Evolutionary conservation across 2,888 invertebrate species (phyloP).

Genomic region (Aelia acuminata): DNA sequence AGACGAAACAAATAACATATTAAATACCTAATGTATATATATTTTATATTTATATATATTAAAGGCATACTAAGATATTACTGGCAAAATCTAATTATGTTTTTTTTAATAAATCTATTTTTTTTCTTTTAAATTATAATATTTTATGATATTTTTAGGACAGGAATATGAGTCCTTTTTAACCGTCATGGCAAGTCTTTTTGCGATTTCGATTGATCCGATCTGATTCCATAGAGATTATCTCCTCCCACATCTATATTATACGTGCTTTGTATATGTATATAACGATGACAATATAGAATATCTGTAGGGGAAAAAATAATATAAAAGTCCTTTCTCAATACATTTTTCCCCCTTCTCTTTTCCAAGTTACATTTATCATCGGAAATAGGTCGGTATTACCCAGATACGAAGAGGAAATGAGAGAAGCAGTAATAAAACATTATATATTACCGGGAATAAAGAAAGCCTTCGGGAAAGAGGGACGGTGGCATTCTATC

Average conservation of each 20-base stretch:
- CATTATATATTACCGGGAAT: slow-evolving; percentile 37
- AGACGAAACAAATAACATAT: too few species aligned
- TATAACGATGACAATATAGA: background rate
- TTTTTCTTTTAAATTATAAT: too few species aligned
- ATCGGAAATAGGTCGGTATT: slow-evolving; percentile 12
- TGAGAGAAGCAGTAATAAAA: slow-evolving; percentile 25
- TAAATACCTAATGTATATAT: too few species aligned
- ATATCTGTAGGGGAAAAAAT: background rate
- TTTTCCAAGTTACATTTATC: slow-evolving; percentile 8
- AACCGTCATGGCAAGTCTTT: background rate
- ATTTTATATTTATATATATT: too few species aligned
- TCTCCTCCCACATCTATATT: background rate
- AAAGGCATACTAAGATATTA: too few species aligned
- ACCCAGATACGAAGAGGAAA: slow-evolving; percentile 27
- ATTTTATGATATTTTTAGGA: background rate
- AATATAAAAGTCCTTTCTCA: background rate
- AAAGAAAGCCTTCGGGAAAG: slow-evolving; percentile 16
- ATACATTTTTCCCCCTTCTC: background rate
- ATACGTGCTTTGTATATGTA: background rate
- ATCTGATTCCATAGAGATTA: background rate
- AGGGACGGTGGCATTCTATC: slow-evolving; percentile 25
- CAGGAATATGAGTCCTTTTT: background rate
- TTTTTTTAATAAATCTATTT: too few species aligned
- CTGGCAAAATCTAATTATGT: too few species aligned
- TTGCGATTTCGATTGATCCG: background rate